These are phyloP conservation scores for Tamandua tetradactyla DNA, from an alignment of 2,797 vertebrate species.

Conservation along the genomic window DNA sequence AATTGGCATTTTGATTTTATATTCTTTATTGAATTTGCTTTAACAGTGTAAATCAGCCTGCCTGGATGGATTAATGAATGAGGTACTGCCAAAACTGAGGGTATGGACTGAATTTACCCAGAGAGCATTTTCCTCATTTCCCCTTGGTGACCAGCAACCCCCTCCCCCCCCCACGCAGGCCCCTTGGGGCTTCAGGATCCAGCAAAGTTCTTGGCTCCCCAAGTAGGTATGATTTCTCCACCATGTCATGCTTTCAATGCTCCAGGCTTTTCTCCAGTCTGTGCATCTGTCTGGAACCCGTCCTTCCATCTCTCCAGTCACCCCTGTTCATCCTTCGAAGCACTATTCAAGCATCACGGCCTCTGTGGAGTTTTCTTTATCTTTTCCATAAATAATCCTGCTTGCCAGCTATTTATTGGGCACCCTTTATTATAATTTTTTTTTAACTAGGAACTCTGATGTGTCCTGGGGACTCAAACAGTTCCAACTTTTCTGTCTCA, in stretches of 20 bases:
- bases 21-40: constrained; percentile 46
- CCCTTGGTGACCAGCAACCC: neutral
- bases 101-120: neutral
- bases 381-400: constrained; percentile 11
- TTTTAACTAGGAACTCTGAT: neutral
- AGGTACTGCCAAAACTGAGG: neutral
- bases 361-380: neutral
- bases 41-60: constrained; percentile 11
- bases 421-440: neutral
- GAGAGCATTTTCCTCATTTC: neutral
- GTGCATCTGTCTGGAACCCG: neutral
- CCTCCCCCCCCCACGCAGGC: too few relatives aligned
- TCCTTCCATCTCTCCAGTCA: neutral
- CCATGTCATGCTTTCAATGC: neutral
- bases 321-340: neutral
- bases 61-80: neutral
- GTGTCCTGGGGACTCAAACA: neutral
- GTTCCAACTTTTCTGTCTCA: neutral
- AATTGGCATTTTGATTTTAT: constrained; percentile 34
- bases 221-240: neutral
- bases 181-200: neutral
- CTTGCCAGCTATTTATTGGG: neutral
- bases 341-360: neutral
- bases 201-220: neutral
- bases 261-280: neutral